These are phyloP conservation scores for Caenorhabditis sulstoni DNA, from an alignment of 2,888 invertebrate genomes.

Conservation along the genomic window DNA sequence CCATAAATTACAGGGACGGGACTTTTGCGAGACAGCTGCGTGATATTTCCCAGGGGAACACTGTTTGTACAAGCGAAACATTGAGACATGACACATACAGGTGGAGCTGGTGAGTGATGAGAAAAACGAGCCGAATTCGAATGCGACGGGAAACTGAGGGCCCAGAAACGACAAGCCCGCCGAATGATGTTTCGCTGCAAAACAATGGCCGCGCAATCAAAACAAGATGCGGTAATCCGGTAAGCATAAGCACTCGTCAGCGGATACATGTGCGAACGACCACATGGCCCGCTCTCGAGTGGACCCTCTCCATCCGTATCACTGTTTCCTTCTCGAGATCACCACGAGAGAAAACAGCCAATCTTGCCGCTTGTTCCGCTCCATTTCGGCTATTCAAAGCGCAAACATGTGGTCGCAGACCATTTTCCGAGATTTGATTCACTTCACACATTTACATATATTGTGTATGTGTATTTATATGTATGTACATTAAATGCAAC, in stretches of 20 bases:
- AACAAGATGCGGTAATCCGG: conserved; percentile 44
- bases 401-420: conserved; percentile 43
- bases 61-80: conserved; percentile 41
- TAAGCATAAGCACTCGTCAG: conserved; percentile 41
- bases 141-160: too few relatives aligned
- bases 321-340: background rate
- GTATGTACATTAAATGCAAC: conserved; percentile 57
- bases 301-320: conserved; percentile 1
- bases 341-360: conserved; percentile 14
- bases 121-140: background rate
- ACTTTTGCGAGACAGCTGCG: conserved; percentile 32
- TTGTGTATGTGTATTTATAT: conserved; percentile 33
- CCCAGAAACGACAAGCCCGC: too few relatives aligned
- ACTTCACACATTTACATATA: background rate
- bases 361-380: conserved; percentile 53
- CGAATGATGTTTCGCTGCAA: background rate
- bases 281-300: conserved; percentile 32
- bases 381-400: conserved; percentile 53
- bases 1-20: conserved; percentile 43
- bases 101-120: conserved; percentile 43
- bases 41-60: conserved; percentile 52
- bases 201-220: conserved; percentile 42
- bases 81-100: conserved; percentile 51
- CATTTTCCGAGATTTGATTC: conserved; percentile 34
- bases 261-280: conserved; percentile 45